phyloP scores from a whole-genome alignment of 2,797 vertebrate species.

The Chanos chanos region DNA sequence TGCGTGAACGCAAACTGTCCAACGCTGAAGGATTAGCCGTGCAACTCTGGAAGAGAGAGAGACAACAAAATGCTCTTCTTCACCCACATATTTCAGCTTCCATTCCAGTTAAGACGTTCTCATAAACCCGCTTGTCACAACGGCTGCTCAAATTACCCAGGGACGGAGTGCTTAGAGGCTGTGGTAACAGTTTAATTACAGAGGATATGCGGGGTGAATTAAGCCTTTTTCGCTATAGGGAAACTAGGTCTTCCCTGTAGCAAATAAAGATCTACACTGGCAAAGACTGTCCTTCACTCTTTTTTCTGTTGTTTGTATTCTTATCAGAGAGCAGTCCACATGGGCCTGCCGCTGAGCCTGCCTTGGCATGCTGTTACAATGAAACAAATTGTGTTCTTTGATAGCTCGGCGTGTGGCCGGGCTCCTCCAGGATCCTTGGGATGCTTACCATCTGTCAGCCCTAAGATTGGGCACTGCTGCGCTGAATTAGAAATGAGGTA shows the following conservation, averaged over 20 bases:
- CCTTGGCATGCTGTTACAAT: constrained; percentile 44
- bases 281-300: constrained; percentile 37
- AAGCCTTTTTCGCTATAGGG: constrained; percentile 28
- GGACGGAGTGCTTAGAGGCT: constrained; percentile 42
- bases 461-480: constrained; percentile 38
- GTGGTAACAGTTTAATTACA: no score
- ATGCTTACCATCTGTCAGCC: constrained; percentile 50
- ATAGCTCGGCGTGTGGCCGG: constrained; percentile 50
- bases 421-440: constrained; percentile 45
- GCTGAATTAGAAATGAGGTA: constrained; percentile 26
- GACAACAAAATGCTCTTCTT: no score
- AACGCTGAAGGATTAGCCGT: no score
- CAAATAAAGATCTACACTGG: constrained; percentile 32
- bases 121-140: no score
- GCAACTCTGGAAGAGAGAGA: no score
- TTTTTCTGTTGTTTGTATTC: constrained; percentile 39
- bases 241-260: constrained; percentile 21
- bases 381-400: constrained; percentile 52
- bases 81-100: no score
- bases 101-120: no score
- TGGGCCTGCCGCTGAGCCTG: constrained; percentile 40
- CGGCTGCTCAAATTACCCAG: no score
- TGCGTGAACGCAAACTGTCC: no score
- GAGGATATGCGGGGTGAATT: constrained; percentile 25
- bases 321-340: constrained; percentile 39